A percentile compares a stretch with the other conserved stretches of the same genome.
Evolutionary conservation across 2,888 invertebrate genomes (phyloP).

Genomic region (Callosobruchus maculatus): DNA sequence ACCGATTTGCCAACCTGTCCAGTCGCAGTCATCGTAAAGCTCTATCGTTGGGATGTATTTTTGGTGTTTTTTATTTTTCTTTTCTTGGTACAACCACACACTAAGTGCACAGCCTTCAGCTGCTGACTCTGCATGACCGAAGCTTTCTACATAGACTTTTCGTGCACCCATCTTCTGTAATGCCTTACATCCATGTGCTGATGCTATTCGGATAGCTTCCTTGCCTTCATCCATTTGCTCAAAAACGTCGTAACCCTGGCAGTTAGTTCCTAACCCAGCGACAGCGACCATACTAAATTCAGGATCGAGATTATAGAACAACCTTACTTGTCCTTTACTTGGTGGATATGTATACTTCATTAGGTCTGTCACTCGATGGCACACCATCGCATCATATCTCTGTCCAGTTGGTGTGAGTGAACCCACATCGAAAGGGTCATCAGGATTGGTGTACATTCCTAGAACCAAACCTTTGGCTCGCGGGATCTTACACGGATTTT

Average conservation of each 20-base stretch:
- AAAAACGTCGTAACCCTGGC: slow-evolving; percentile 61
- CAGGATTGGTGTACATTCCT: slow-evolving; percentile 56
- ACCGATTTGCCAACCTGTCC: slow-evolving; percentile 71
- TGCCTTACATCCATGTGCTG: slow-evolving; percentile 59
- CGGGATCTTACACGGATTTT: slow-evolving; percentile 35
- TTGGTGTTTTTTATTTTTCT: slow-evolving; percentile 49
- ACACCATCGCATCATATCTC: slow-evolving; percentile 55
- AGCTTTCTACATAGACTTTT: slow-evolving; percentile 67
- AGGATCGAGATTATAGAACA: slow-evolving; percentile 63
- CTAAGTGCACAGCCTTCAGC: slow-evolving; percentile 73
- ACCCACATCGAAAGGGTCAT: slow-evolving; percentile 54
- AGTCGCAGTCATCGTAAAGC: slow-evolving; percentile 62
- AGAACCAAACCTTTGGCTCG: slow-evolving; percentile 55
- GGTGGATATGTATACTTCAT: slow-evolving; percentile 49
- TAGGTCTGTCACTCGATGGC: slow-evolving; percentile 56
- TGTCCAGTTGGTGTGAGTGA: slow-evolving; percentile 60
- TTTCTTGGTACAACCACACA: slow-evolving; percentile 68
- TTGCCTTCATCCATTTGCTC: slow-evolving; percentile 72
- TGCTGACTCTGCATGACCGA: slow-evolving; percentile 73
- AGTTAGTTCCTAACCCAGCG: slow-evolving; percentile 69
- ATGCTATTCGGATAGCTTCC: slow-evolving; percentile 70
- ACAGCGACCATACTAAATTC: slow-evolving; percentile 66
- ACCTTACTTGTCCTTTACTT: slow-evolving; percentile 55
- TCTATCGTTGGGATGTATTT: slow-evolving; percentile 49
- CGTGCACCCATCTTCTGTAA: slow-evolving; percentile 55